A percentile compares a stretch with the other conserved stretches of the same genome.
phyloP scores from a whole-genome alignment of 2,797 vertebrate genomes.

The Psittacula echo region DNA sequence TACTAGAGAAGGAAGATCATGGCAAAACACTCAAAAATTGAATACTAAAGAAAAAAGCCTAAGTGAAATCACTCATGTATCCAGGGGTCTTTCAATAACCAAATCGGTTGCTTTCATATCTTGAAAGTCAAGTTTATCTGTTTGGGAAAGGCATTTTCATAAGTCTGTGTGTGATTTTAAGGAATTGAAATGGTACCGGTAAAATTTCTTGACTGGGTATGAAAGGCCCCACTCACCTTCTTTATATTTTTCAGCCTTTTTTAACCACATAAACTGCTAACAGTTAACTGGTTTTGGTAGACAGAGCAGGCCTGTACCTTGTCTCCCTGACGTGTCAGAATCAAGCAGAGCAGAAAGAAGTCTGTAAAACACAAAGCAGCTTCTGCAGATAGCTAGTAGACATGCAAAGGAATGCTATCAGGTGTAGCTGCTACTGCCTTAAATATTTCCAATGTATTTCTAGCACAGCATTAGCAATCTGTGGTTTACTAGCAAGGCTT shows the following conservation, averaged over 20 bases:
- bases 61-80: background rate
- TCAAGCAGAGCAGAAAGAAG: background rate
- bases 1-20: background rate
- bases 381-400: background rate
- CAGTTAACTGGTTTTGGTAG: background rate
- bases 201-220: background rate
- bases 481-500: background rate
- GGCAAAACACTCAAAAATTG: background rate
- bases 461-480: conserved; percentile 2
- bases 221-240: background rate
- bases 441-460: background rate
- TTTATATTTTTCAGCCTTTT: background rate
- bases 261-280: background rate
- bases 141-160: background rate
- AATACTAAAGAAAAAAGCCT: background rate
- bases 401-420: background rate
- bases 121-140: background rate
- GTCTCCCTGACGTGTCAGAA: background rate
- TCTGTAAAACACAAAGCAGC: background rate
- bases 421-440: background rate
- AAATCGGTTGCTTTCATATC: background rate
- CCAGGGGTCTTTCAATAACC: background rate
- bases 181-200: background rate
- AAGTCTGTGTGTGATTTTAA: background rate
- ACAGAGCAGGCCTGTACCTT: background rate